Evolutionary conservation across 2,113 vertebrate species (phyloP), one percentile per base, ranked within the genome.

Genomic region (Ancistrus triradiatus): DNA sequence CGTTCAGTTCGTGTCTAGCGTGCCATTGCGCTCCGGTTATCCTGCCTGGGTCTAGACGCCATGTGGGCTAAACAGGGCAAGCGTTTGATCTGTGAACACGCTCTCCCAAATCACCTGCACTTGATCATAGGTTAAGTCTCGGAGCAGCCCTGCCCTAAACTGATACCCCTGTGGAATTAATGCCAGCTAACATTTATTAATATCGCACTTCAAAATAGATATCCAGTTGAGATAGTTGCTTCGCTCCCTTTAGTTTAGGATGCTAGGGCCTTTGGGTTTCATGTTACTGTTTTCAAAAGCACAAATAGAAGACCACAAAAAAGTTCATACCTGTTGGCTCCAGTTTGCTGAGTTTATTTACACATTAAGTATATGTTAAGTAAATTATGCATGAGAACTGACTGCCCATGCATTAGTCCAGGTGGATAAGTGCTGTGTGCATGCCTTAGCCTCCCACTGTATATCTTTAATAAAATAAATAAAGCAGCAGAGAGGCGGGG

Each of bases 401-500:
- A 31, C 27, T 31, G 27, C 27, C 7, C 27, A 4, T 31, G 24
- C 15, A 6, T 40, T 21, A 19, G 24, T 19, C 51, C 49, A 8
- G 19, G 27, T 50, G 50, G 51, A 69, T 43, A 25, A 44, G 51
- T n/a, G 31, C 31, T 44, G 10, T 35, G 17, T 51, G 25, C 31
- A 21, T 47, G 6, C 48, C n/a, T 27, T 25, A 18, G 28, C 25
- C 55, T 59, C 43, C 22, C 25, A 35, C 44, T 72, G 47, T 72
- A 40, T 48, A 46, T 57, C 37, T 31, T 2, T 65, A 64, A 31
- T 68, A 64, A 55, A 68, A 69, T 57, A 58, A 69, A 66, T 61
- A 56, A 40, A 52, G 6, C 3, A 15, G 9, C 40, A 9, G 42
- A 43, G 28, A 27, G 35, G 28, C 28, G 27, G 11, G 15, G 4